phyloP scores from a whole-genome alignment of 2,797 vertebrate genomes.

The Pristis pectinata region DNA sequence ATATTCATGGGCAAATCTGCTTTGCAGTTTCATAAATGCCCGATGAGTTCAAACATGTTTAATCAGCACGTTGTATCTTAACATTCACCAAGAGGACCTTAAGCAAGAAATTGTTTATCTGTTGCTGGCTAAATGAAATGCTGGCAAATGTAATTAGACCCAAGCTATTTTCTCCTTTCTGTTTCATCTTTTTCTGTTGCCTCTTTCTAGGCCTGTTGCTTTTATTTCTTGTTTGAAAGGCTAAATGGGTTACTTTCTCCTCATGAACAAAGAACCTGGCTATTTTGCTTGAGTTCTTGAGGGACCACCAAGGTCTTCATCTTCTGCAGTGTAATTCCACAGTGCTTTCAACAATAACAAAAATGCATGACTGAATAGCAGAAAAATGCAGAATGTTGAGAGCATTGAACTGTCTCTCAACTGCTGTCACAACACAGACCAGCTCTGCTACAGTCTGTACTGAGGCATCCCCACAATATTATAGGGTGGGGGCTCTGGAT shows the following conservation, averaged over 20 bases:
- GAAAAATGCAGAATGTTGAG: conserved; percentile 67
- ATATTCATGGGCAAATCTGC: neutral
- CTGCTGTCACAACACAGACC: conserved; percentile 69
- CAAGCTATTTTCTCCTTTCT: conserved; percentile 58
- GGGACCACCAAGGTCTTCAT: conserved; percentile 84
- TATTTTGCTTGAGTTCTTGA: conserved; percentile 76
- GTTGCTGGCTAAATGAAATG: conserved; percentile 58
- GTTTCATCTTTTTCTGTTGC: conserved; percentile 59
- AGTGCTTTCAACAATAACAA: conserved; percentile 73
- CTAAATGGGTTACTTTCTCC: conserved; percentile 80
- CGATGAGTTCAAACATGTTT: conserved; percentile 20
- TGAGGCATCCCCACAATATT: neutral
- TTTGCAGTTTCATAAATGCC: neutral
- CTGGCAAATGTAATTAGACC: conserved; percentile 58
- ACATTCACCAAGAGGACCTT: neutral
- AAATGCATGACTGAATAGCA: conserved; percentile 72
- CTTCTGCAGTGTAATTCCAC: conserved; percentile 61
- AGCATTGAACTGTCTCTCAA: conserved; percentile 61
- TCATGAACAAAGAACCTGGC: conserved; percentile 81
- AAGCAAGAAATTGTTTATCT: conserved; percentile 44
- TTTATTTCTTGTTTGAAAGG: conserved; percentile 74
- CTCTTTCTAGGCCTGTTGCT: conserved; percentile 54
- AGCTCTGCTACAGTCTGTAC: conserved; percentile 43
- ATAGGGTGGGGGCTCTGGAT: no score
- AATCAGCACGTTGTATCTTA: neutral